A percentile compares a stretch with the other conserved stretches of the same genome.
Evolutionary conservation across 2,797 vertebrate genomes (phyloP).

Genomic region (Tragopan temminckii): DNA sequence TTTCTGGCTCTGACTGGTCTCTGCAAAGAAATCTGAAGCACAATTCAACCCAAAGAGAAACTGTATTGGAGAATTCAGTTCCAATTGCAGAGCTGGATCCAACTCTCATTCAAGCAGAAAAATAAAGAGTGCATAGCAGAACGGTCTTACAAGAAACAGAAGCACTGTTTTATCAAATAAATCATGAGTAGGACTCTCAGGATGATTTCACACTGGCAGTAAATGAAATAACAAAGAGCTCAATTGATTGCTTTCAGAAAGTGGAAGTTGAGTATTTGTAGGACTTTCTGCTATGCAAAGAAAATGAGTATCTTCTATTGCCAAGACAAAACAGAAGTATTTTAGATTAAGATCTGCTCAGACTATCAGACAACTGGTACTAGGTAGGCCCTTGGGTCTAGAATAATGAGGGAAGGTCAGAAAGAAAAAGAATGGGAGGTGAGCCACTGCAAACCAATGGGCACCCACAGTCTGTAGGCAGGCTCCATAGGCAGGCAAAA

Average conservation of each 20-base stretch:
- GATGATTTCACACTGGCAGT: not conserved
- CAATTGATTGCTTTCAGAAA: not conserved
- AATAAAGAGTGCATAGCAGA: not conserved
- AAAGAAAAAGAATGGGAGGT: not conserved
- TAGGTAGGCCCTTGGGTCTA: not conserved
- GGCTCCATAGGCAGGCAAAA: not conserved
- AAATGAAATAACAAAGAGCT: not conserved
- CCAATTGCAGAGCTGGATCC: not conserved
- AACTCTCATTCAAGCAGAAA: not conserved
- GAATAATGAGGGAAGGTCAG: not conserved
- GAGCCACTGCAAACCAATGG: not conserved
- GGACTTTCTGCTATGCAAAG: not conserved
- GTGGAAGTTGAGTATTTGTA: not conserved
- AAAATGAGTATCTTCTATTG: not conserved
- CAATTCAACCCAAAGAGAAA: not conserved
- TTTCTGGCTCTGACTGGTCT: not conserved
- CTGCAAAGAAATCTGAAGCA: not conserved
- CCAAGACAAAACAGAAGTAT: not conserved
- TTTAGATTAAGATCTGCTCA: not conserved
- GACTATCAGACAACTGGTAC: not conserved
- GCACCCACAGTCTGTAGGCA: not conserved
- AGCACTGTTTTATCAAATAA: not conserved
- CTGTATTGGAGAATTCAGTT: not conserved
- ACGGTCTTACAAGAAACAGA: not conserved
- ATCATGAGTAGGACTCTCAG: not conserved